These are phyloP conservation scores for Gadus macrocephalus DNA, from an alignment of 2,113 vertebrate genomes.

Conservation along the genomic window DNA sequence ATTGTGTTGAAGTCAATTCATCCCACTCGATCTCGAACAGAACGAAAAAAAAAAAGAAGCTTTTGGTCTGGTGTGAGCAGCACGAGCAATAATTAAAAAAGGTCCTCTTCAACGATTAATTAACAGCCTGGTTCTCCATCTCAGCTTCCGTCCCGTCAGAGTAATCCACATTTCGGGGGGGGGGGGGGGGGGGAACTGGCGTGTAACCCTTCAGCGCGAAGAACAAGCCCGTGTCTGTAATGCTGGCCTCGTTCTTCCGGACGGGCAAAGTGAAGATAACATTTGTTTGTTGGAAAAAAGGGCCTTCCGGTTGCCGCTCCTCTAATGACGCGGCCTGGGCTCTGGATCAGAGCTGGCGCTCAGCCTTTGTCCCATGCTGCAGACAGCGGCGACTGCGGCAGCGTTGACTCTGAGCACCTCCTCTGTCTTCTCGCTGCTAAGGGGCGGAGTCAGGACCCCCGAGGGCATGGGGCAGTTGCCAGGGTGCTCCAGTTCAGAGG, in stretches of 20 bases:
- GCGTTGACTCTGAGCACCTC: slow-evolving; percentile 9
- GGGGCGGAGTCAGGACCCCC: slow-evolving; percentile 88
- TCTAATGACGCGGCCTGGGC: neutral
- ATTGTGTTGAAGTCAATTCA: too few relatives aligned
- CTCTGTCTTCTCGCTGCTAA: slow-evolving; percentile 82
- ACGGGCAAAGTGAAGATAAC: too few relatives aligned
- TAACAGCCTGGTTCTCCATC: neutral
- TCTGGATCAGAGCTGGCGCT: slow-evolving; percentile 19
- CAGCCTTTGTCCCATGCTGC: slow-evolving; percentile 45
- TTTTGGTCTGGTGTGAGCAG: neutral
- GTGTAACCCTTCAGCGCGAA: neutral
- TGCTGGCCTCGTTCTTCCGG: too few relatives aligned
- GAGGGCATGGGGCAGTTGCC: slow-evolving; percentile 77
- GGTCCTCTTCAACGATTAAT: neutral
- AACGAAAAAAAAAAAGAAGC: neutral
- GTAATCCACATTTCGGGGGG: neutral
- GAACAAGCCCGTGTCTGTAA: too few relatives aligned
- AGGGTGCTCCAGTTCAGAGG: slow-evolving; percentile 72
- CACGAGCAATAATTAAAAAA: neutral
- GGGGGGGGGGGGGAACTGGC: neutral
- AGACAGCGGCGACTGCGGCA: neutral
- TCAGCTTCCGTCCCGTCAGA: neutral
- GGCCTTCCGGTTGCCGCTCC: neutral
- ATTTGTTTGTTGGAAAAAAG: too few relatives aligned
- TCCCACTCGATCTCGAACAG: too few relatives aligned